Evolutionary conservation across 53 echinoderm and acorn worm species (phyloP), one percentile per base, ranked within the genome.

Genomic region (Zoroaster sp.): DNA sequence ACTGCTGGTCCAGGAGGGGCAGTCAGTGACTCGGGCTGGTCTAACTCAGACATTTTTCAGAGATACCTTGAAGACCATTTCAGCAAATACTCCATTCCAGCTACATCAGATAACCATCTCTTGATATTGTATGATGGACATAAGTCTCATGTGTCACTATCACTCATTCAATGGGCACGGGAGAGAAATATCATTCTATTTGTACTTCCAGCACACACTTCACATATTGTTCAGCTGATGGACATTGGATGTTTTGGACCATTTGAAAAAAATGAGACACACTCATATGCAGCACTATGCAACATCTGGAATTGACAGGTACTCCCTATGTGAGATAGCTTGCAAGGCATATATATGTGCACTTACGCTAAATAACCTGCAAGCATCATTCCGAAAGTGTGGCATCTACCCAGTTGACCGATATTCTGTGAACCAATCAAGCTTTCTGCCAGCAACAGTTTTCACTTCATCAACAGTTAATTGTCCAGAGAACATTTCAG

Each of bases 121-220:
- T 35, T 77, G 63, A 33, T 88, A 5, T 75, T 88, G 18, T n/a
- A n/a, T 51, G 87, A 86, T 51, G 87, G 86, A 23, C 87, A 53
- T 33, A 35, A 42, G 17, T 70, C 36, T n/a, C 86, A 85, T 71
- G 69, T 85, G 34, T 72, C 86, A 31, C 46, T 87, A 15, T 55
- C 88, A 35, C n/a, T 88, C 88, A 88, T 88, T 44, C 38, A 75
- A 43, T 88, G 66, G 74, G 88, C 88, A 33, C 15, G 42, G 88
- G n/a, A n/a, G 76, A 17, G 20, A 38, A 63, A 41, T 12, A 65
- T 88, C 31, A 42, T 77, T 43, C 39, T 77, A 4, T 86, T 88
- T 75, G 88, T 88, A 42, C 45, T 86, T 35, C 72, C 72, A 51
- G 86, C 86, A 20, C 72, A 86, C 39, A 72, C 86, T 17, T 49